These are phyloP conservation scores for Lamprologus ornatipinnis DNA, from an alignment of 2,113 vertebrate species.

Conservation along the genomic window DNA sequence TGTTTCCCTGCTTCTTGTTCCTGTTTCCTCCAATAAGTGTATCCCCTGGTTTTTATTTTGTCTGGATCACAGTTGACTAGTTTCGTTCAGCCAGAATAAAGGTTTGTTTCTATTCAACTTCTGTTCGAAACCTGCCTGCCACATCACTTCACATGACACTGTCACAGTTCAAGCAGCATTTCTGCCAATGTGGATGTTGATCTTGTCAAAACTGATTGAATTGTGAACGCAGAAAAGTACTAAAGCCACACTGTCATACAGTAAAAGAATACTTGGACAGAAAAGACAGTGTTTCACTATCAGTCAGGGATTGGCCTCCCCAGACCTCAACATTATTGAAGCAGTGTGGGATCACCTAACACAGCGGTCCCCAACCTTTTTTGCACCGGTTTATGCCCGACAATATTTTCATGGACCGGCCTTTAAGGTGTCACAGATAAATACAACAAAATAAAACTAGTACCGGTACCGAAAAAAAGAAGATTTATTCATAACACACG, in stretches of 20 bases:
- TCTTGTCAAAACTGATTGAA: neutral
- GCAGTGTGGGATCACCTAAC: neutral
- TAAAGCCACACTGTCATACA: neutral
- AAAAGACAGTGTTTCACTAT: neutral
- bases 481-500: too few relatives aligned
- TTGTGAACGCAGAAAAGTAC: neutral
- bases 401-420: too few relatives aligned
- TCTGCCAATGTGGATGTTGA: accelerated
- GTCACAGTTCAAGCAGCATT: neutral
- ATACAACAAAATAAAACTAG: too few relatives aligned
- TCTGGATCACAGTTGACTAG: neutral
- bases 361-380: too few relatives aligned
- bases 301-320: neutral
- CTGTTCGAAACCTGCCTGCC: neutral
- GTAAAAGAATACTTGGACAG: neutral
- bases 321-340: neutral
- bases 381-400: too few relatives aligned
- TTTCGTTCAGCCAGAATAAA: neutral
- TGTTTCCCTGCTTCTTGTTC: neutral
- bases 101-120: neutral
- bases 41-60: neutral
- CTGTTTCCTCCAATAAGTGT: neutral
- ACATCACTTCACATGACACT: neutral
- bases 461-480: too few relatives aligned
- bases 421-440: too few relatives aligned